A percentile compares a stretch with the other conserved stretches of the same genome.
These are phyloP conservation scores for Phalacrocorax carbo DNA, from an alignment of 2,113 vertebrate species.

Conservation along the genomic window DNA sequence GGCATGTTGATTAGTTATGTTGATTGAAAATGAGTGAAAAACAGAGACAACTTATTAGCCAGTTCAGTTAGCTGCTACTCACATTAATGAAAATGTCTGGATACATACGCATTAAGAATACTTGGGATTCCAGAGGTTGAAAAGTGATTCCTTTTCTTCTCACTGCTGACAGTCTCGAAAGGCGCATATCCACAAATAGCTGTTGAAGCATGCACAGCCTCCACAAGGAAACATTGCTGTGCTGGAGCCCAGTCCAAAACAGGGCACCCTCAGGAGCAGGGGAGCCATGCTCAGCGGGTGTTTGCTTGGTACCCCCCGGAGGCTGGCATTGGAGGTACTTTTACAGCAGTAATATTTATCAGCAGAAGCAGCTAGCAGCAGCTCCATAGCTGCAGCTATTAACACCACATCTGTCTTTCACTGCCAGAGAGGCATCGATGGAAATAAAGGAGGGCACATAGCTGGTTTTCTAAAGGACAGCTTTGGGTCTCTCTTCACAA, in stretches of 20 bases:
- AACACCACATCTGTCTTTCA: neutral
- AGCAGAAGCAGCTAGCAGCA: neutral
- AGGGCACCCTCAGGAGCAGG: neutral
- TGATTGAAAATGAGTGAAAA: slow-evolving; percentile 60
- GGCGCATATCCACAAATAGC: neutral
- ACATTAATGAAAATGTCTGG: slow-evolving; percentile 58
- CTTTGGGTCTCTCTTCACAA: neutral
- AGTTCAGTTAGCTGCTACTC: slow-evolving; percentile 55
- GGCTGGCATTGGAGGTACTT: neutral
- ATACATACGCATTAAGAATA: slow-evolving; percentile 35
- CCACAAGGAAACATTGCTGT: neutral
- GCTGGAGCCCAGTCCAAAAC: neutral
- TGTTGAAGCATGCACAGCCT: neutral
- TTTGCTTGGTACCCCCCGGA: neutral
- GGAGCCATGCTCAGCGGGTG: fast-evolving
- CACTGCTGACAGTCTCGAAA: neutral
- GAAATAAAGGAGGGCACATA: neutral
- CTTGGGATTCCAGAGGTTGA: slow-evolving; percentile 28
- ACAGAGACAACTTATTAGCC: slow-evolving; percentile 61
- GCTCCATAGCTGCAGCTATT: neutral
- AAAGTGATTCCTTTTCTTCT: neutral
- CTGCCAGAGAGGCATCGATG: neutral
- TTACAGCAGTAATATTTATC: neutral
- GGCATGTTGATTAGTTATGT: slow-evolving; percentile 49
- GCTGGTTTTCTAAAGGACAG: neutral